Conservation (phyloP, 2,797 vertebrate genomes). For the Bradypus variegatus region DNA sequence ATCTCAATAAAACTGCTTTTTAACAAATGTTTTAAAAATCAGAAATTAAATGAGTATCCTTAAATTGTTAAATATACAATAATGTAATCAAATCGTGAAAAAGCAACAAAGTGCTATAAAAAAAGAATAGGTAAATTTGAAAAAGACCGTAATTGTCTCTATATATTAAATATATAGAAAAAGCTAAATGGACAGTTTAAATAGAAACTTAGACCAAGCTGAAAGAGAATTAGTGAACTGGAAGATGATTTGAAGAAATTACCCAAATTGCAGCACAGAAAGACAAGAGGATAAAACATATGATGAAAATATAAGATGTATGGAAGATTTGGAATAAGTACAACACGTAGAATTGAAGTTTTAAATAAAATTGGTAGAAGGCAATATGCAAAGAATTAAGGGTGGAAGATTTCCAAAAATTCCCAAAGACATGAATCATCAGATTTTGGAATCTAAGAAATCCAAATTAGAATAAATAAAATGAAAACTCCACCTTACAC, state of each 20-base stretch:
- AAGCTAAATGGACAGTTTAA: not conserved
- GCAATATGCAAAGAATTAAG: not conserved
- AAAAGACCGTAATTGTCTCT: not conserved
- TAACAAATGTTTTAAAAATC: not conserved
- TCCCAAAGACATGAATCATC: not conserved
- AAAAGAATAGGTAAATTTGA: not conserved
- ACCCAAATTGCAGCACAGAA: not conserved
- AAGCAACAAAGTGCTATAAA: not conserved
- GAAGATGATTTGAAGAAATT: not conserved
- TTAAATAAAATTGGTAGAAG: not conserved
- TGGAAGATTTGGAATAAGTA: not conserved
- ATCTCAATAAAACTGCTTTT: too few relatives aligned
- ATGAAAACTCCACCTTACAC: not conserved
- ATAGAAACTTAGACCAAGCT: not conserved
- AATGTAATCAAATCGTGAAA: not conserved
- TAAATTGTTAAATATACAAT: not conserved
- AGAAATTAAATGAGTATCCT: not conserved
- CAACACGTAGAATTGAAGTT: not conserved
- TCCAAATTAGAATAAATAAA: not conserved
- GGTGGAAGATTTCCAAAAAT: not conserved
- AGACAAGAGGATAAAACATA: not conserved
- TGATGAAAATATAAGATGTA: not conserved
- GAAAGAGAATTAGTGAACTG: not conserved
- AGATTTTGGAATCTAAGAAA: not conserved
- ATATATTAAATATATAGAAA: not conserved